Base-by-base conservation (phyloP, 2,888 invertebrate genomes). In the Heliothis peltigera region DNA sequence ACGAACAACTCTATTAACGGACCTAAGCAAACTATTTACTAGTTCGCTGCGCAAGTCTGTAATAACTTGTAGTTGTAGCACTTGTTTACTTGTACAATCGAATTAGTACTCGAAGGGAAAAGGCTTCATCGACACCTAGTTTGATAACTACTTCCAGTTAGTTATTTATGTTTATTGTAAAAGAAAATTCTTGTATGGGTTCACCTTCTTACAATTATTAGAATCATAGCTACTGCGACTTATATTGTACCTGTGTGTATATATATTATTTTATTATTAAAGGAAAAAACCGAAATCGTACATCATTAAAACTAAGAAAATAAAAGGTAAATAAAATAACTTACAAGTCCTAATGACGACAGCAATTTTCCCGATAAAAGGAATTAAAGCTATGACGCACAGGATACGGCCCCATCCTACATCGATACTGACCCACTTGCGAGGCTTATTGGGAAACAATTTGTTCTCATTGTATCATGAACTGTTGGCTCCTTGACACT, bases 81-180 rank as follows among this genome's bases (percentile, higher is more conserved):
- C 78, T 63, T 68, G 81, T 76, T 69, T 65, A 64, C 69, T 70
- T 60, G 66, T 74, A 79, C 80, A 81, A 80, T 80, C 80, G 80
- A 79, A 79, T 81, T 80, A 80, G 60, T 51, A 75, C 70, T 64
- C 54, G 75, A 10, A 47, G 61, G 60, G 53, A 60, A 71, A 80
- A 52, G 80, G 80, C 80, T 81, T 80, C 80, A 64, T 81, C 43
- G 66, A 79, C 82, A 72, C 82, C 82, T 77, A 67, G 60, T 72
- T 70, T 74, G 64, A 79, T 69, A 64, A 68, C 63, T 59, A 35
- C 61, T 44, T 53, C n/a, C 18, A 57, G 69, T 71, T 55, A 55
- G 60, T 59, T 65, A 52, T 61, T 68, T 47, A 56, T 43, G 17
- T 49, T 22, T 47, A 47, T 53, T 18, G 43, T 12, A n/a, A 25